phyloP scores from a whole-genome alignment of 2,888 invertebrate genomes.

The Platycnemis pennipes region DNA sequence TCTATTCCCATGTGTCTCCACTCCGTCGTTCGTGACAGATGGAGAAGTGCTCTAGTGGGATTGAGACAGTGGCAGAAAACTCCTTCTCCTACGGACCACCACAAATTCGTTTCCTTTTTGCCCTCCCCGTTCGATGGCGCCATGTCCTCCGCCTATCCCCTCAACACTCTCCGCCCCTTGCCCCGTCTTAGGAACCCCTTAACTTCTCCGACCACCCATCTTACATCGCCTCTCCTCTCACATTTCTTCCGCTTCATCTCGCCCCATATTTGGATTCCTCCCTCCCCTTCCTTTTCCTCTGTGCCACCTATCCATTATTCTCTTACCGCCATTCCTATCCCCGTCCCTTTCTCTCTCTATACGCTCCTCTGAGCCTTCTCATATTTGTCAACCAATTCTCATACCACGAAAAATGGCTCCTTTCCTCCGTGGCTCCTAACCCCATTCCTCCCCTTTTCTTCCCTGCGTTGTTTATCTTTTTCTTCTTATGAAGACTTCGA shows the following conservation, averaged over 20 bases:
- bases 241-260: not conserved
- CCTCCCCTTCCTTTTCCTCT: not conserved
- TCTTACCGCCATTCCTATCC: not conserved
- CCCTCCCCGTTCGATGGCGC: not conserved
- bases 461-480: no score
- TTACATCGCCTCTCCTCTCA: not conserved
- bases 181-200: no score
- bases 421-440: not conserved
- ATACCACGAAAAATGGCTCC: not conserved
- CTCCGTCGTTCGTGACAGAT: not conserved
- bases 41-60: not conserved
- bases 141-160: not conserved
- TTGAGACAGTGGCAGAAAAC: slow-evolving; percentile 1
- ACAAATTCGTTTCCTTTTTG: not conserved
- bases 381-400: not conserved
- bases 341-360: not conserved
- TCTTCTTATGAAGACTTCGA: no score
- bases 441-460: not conserved
- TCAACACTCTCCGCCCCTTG: no score
- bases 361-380: not conserved
- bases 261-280: not conserved
- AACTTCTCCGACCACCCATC: not conserved
- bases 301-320: not conserved
- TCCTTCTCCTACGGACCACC: not conserved
- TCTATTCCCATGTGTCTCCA: not conserved